Evolutionary conservation across 1,140 invertebrate genomes (phyloP), one percentile per base, ranked within the genome.

Genomic region (Pantala flavescens): DNA sequence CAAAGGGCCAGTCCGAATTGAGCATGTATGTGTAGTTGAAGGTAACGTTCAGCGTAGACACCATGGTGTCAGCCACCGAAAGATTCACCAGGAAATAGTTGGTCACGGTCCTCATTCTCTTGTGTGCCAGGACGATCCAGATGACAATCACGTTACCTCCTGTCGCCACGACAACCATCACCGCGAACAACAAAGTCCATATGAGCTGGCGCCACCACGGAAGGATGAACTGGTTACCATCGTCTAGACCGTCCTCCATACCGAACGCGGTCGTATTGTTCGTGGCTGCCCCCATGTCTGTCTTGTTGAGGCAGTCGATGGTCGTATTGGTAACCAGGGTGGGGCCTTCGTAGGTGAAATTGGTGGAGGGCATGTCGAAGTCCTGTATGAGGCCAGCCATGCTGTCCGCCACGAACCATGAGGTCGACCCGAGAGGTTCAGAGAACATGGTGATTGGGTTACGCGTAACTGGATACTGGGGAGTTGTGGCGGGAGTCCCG

Each of bases 1-100:
- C 96, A 79, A 98, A 99, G 9, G 93, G 94, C 97, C 97, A 99
- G 82, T 96, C 88, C 19, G 88, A 88, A 80, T 93, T 90, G 78
- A 98, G 83, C 92, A 98, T 95, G 84, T 95, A 97, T 76, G 91
- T 91, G 80, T 94, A 97, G 83, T 96, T 97, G 84, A 97, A 97
- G 76, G 93, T 90, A 76, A 96, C 95, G 82, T 98, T 98, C 75
- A 98, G 84, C 0, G 92, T 91, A 0, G 96, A 94, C 79, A 97
- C 94, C 85, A 97, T 89, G 23, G 94, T 88, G 82, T 98, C 96
- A 19, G 96, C 95, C 23, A 95, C 88, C 75, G 94, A 95, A 71
- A 98, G 83, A 81, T 98, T 98, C n/a, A 97, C 91, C 71, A 98
- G 84, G 82, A 98, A 97, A 81, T 97, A 97, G 84, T 98, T 98